These are phyloP conservation scores for Petroica traversi DNA, from an alignment of 2,113 vertebrate genomes.

Conservation along the genomic window DNA sequence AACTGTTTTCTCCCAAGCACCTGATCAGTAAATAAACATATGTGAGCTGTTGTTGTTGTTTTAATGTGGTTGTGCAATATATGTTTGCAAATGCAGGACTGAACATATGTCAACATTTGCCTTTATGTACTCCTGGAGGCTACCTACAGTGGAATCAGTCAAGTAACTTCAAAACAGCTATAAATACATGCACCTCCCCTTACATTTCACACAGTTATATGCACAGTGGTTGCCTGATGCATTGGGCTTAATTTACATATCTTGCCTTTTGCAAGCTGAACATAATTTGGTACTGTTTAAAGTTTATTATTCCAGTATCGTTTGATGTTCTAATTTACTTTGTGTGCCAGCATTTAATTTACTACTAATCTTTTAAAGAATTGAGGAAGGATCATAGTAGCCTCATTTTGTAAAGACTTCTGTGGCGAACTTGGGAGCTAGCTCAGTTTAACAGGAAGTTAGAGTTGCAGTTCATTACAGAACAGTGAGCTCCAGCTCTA, in stretches of 20 bases:
- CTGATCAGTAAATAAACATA: slow-evolving; percentile 52
- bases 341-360: slow-evolving; percentile 52
- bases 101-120: slow-evolving; percentile 48
- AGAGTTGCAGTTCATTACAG: slow-evolving; percentile 59
- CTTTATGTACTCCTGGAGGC: slow-evolving; percentile 41
- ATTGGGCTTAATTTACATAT: slow-evolving; percentile 62
- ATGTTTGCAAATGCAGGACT: slow-evolving; percentile 28
- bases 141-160: slow-evolving; percentile 11
- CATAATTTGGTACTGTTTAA: slow-evolving; percentile 65
- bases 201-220: slow-evolving; percentile 49
- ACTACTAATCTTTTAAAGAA: slow-evolving; percentile 52
- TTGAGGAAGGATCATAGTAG: slow-evolving; percentile 42
- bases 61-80: background rate
- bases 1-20: background rate
- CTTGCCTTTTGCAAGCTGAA: slow-evolving; percentile 64
- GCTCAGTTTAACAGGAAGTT: slow-evolving; percentile 14
- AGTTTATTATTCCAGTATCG: slow-evolving; percentile 57
- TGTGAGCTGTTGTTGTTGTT: slow-evolving; percentile 19
- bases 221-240: slow-evolving; percentile 27
- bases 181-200: slow-evolving; percentile 22
- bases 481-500: slow-evolving; percentile 37
- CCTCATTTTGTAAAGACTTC: slow-evolving; percentile 26
- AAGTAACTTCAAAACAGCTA: slow-evolving; percentile 24
- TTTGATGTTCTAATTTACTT: slow-evolving; percentile 70
- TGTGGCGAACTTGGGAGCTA: background rate